These are phyloP conservation scores for Tetraodon nigroviridis DNA, from an alignment of 2,113 vertebrate genomes.

Conservation along the genomic window DNA sequence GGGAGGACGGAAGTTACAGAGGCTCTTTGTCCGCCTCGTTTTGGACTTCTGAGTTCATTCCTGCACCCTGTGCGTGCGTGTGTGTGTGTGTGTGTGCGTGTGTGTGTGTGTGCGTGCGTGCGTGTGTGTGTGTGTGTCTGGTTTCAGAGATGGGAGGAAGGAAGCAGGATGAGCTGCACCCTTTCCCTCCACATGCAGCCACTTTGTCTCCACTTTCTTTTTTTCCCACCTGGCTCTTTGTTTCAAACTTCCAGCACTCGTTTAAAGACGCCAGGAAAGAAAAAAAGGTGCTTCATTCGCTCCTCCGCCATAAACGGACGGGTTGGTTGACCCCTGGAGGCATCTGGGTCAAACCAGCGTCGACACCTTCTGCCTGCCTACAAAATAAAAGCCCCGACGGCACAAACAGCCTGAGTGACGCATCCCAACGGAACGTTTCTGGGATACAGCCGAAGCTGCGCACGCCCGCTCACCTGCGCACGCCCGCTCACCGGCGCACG, in stretches of 20 bases:
- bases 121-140: slow-evolving; percentile 17
- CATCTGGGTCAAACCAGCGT: too few relatives aligned
- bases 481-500: slow-evolving; percentile 48
- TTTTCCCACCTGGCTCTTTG: slow-evolving; percentile 7
- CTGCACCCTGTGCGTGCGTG: slow-evolving; percentile 9
- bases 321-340: background rate
- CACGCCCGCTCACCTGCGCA: slow-evolving; percentile 44
- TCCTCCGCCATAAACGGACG: background rate
- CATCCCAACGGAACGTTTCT: background rate
- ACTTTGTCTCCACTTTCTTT: slow-evolving; percentile 43
- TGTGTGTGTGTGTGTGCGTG: slow-evolving; percentile 5
- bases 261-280: background rate
- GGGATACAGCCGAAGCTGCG: slow-evolving; percentile 47
- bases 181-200: slow-evolving; percentile 61
- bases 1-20: too few relatives aligned
- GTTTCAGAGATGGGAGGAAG: slow-evolving; percentile 69
- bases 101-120: slow-evolving; percentile 11
- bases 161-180: slow-evolving; percentile 73
- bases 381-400: too few relatives aligned
- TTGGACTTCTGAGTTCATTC: slow-evolving; percentile 16
- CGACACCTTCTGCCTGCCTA: too few relatives aligned
- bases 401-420: too few relatives aligned
- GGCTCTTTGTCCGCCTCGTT: slow-evolving; percentile 3
- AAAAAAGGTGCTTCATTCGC: background rate
- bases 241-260: too few relatives aligned